Conservation (phyloP, 53 echinoderm and acorn worm genomes). For the Paracentrotus lividus region DNA sequence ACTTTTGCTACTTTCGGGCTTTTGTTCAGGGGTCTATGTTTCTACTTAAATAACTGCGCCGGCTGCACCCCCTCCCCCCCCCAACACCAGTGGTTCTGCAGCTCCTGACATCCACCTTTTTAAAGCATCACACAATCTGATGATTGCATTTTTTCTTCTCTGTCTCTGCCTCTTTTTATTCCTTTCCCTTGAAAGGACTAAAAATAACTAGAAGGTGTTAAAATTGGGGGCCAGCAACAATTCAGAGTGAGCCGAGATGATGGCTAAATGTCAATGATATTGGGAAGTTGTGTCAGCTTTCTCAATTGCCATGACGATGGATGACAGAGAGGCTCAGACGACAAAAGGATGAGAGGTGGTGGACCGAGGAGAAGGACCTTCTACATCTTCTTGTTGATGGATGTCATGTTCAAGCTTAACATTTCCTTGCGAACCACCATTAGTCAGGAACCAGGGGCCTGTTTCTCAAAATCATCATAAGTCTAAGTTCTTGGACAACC, state of each 20-base stretch:
- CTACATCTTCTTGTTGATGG: not conserved
- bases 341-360: conserved; percentile 17
- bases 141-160: not conserved
- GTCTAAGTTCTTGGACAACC: too few relatives aligned
- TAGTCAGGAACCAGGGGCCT: not conserved
- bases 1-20: too few relatives aligned
- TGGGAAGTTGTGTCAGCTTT: conserved; percentile 10
- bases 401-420: not conserved
- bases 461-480: too few relatives aligned
- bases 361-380: not conserved
- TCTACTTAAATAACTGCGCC: too few relatives aligned
- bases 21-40: too few relatives aligned
- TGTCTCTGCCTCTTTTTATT: not conserved
- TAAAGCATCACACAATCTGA: not conserved
- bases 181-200: not conserved
- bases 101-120: not conserved
- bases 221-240: not conserved
- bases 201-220: conserved; percentile 17
- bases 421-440: not conserved
- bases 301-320: conserved; percentile 30
- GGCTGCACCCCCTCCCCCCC: too few relatives aligned
- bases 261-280: conserved; percentile 26
- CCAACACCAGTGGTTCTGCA: too few relatives aligned
- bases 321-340: conserved; percentile 50
- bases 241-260: not conserved